Evolutionary conservation across 2,113 vertebrate species (phyloP).

Genomic region (Tenebrosternarchus preto): DNA sequence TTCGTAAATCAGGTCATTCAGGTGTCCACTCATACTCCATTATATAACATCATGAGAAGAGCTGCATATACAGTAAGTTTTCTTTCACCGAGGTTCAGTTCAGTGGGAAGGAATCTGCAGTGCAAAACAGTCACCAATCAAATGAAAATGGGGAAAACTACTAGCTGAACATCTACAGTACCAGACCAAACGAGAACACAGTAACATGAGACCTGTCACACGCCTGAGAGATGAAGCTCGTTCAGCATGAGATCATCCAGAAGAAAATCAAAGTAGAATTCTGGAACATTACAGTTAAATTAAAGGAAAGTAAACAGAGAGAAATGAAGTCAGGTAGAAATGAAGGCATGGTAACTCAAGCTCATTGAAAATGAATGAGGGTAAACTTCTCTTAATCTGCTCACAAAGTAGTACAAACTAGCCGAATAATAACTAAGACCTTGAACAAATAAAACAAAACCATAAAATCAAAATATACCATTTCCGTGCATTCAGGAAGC

Average conservation of each 20-base stretch:
- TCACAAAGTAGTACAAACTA: no score
- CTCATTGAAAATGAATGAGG: no score
- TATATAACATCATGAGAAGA: neutral
- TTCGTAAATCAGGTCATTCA: no score
- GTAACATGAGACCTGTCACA: slow-evolving; percentile 6
- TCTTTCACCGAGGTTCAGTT: neutral
- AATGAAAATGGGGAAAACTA: neutral
- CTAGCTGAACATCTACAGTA: neutral
- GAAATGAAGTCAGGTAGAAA: neutral
- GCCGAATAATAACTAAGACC: no score
- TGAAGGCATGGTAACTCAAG: no score
- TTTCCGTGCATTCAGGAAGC: neutral
- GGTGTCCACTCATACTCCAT: no score
- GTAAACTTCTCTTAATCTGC: no score
- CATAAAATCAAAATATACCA: neutral
- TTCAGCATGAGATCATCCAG: neutral
- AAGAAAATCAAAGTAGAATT: neutral
- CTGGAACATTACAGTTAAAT: neutral
- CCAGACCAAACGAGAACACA: neutral
- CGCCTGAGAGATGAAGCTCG: neutral
- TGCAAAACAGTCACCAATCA: neutral
- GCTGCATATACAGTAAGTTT: neutral
- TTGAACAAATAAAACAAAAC: no score
- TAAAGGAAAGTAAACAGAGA: neutral
- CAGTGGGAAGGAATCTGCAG: neutral